phyloP scores from a whole-genome alignment of 1,140 invertebrate genomes.

The Paramacrobiotus metropolitanus region DNA sequence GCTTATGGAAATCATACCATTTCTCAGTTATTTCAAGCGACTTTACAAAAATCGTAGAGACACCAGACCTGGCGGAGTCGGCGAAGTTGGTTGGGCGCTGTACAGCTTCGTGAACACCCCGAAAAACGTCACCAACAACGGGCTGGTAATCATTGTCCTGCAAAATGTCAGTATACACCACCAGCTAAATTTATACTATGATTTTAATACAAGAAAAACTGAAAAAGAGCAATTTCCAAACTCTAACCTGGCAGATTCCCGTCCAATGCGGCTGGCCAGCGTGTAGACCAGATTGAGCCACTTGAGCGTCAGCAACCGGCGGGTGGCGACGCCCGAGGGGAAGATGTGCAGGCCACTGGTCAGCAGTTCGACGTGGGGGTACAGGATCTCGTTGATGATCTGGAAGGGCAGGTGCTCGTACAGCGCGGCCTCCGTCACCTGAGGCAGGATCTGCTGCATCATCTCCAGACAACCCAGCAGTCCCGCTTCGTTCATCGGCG shows the following conservation, averaged over 20 bases:
- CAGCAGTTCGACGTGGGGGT: neutral
- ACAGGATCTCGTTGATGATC: constrained; percentile 15
- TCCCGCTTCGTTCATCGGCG: constrained; percentile 57
- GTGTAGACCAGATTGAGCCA: neutral
- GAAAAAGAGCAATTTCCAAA: no score
- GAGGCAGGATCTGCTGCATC: constrained; percentile 32
- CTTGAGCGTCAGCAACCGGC: neutral
- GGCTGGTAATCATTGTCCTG: neutral
- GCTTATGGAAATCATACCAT: no score
- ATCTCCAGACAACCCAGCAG: constrained; percentile 58
- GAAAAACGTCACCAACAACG: neutral
- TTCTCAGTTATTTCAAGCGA: no score
- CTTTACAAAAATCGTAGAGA: no score
- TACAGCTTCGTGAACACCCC: neutral
- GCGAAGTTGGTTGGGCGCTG: no score
- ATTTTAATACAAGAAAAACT: no score
- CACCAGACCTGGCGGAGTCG: no score
- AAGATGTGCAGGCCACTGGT: neutral
- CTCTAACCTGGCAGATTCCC: neutral
- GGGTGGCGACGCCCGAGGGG: neutral
- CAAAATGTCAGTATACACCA: no score
- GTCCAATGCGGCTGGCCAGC: neutral
- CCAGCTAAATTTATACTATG: no score
- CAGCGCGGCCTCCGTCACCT: constrained; percentile 52
- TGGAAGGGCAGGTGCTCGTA: constrained; percentile 45